Percentiles rank a stretch among this genome's conserved stretches.
These are phyloP conservation scores for Pandemis cinnamomeana DNA, from an alignment of 2,888 invertebrate species.

Conservation along the genomic window DNA sequence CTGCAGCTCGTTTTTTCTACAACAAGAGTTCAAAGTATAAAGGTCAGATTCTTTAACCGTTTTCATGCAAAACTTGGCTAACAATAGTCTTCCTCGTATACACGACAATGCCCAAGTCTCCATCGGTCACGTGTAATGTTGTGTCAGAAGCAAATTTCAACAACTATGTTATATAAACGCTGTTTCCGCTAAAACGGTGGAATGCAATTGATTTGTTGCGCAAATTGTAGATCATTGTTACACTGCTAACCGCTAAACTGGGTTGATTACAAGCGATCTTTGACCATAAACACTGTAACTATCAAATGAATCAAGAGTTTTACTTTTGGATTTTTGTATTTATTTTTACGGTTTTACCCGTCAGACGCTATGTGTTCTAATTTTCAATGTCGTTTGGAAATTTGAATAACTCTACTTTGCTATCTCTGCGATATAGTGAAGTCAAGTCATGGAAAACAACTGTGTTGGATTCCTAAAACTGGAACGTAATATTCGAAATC, in stretches of 20 bases:
- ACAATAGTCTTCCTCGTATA: background rate
- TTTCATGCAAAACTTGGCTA: background rate
- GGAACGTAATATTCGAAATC: too few relatives aligned
- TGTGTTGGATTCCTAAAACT: too few relatives aligned
- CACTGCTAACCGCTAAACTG: background rate
- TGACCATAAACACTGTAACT: too few relatives aligned
- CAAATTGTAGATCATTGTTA: slow-evolving; percentile 5
- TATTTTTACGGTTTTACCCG: too few relatives aligned
- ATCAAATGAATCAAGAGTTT: too few relatives aligned
- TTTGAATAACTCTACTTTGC: too few relatives aligned
- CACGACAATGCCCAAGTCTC: background rate
- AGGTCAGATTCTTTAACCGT: background rate
- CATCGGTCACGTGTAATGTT: background rate
- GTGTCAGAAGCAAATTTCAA: slow-evolving; percentile 6
- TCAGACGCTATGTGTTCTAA: too few relatives aligned
- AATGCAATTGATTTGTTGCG: slow-evolving; percentile 6
- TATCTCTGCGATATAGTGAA: too few relatives aligned
- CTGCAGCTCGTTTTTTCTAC: too few relatives aligned
- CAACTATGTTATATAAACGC: slow-evolving; percentile 4
- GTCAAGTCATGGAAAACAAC: too few relatives aligned
- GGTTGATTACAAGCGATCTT: background rate
- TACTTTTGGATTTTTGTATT: too few relatives aligned
- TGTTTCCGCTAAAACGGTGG: background rate
- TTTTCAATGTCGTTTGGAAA: too few relatives aligned
- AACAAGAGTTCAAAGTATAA: background rate